Evolutionary conservation across 2,797 vertebrate genomes (phyloP), one percentile per base, ranked within the genome.

Genomic region (Kryptopterus vitreolus): DNA sequence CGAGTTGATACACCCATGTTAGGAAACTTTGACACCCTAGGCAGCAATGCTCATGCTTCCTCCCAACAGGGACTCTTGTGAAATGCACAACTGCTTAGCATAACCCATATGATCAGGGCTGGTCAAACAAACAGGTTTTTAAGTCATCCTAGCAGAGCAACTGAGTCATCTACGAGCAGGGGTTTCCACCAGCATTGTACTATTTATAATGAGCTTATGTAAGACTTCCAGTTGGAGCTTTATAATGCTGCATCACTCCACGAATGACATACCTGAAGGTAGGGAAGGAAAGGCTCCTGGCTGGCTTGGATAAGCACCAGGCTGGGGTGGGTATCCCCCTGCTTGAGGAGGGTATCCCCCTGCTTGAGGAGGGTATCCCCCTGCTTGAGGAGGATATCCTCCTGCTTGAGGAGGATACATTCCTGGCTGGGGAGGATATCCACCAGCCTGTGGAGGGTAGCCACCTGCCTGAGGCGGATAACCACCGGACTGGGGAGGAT

Each of bases 191-290:
- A 22, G 58, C 46, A 24, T 24, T 6, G 35, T 68, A 43, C 24
- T 50, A 35, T 81, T 69, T 66, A 35, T 63, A 3, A 3, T 35
- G 52, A 13, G 75, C 2, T 8, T 22, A 53, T 55, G 20, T 31
- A 24, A 59, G 48, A 20, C 46, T 65, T 82, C 59, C 61, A 53
- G 35, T 57, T 74, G 62, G 31, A 31, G 72, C 76, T 74, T 43
- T 38, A 5, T 57, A n/a, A 72, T 57, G 3, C 0, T 12, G 1
- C 61, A 16, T 52, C 20, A 71, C 18, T 20, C 2, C 33, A 10
- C 24, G 43, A 77, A 57, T 33, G 12, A 72, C 88, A 93, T 91
- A 98, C 98, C 96, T 94, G 94, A 12, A 52, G 92, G 93, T 79
- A 92, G 83, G 35, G 91, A 87, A 0, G 95, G 95, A 88, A 95